Base-by-base conservation (phyloP, 2,888 invertebrate species). In the Strigamia maritima region DNA sequence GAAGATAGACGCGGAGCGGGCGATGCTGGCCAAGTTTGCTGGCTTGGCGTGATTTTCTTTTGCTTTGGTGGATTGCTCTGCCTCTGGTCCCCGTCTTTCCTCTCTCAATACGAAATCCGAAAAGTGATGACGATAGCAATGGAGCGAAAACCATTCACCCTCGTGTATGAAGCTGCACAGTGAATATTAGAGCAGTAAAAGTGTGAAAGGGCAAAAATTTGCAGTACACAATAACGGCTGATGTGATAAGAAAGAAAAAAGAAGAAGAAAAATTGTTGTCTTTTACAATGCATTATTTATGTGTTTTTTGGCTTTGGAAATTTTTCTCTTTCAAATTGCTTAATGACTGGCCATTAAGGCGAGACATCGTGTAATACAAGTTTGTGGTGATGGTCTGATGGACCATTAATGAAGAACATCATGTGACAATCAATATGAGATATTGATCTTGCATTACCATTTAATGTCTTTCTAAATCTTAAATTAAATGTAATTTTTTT, bases 31-130 rank as follows among this genome's bases (percentile, higher is more conserved):
- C 60, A 14, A 60, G 22, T 60, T 60, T 60, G 60, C 60, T 60
- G 60, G 60, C 22, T 60, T 60, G 60, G 60, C 60, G 60, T 60
- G 60, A 60, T 60, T 60, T 60, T 60, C 60, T 60, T 60, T 60
- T 60, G 60, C 60, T 60, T 49, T 24, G 44, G 60, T 24, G 60
- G 60, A 60, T 60, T 60, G 60, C 60, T 24, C 44, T 44, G 12
- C 8, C 44, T 16, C n/a, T n/a, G n/a, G 44, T 6, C 44, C 2
- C 60, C 7, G 22, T 19, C 60, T 60, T 60, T 60, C 22, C 22
- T 8, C 22, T 24, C 60, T 60, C 60, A 60, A 60, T 24, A 60
- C 60, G 22, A 22, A 60, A 60, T 60, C 22, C 22, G 60, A 60
- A 60, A 60, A 60, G 60, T 60, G 60, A 60, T 60, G 60, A 60